Conservation (phyloP, 2,113 vertebrate species). For the Proteles cristata region DNA sequence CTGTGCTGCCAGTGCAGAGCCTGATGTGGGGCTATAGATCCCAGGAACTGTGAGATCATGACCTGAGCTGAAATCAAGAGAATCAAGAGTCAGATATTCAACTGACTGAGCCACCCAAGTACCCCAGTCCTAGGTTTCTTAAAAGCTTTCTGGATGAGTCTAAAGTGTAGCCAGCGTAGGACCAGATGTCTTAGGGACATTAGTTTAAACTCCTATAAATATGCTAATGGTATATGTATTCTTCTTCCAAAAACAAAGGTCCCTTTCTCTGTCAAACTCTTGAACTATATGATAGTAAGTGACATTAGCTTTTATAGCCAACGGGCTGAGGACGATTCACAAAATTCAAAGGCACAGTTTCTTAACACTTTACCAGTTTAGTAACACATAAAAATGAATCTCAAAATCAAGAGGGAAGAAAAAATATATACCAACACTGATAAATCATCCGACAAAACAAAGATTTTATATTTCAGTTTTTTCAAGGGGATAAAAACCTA, state of each 20-base stretch:
- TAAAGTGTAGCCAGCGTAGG: neutral
- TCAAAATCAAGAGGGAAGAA: constrained; percentile 12
- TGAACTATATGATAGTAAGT: constrained; percentile 61
- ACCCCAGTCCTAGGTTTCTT: neutral
- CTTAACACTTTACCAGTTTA: constrained; percentile 61
- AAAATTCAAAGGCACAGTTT: constrained; percentile 37
- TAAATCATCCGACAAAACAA: constrained; percentile 31
- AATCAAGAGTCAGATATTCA: no score
- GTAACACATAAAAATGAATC: constrained; percentile 59
- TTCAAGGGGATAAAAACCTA: constrained; percentile 60
- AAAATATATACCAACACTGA: constrained; percentile 33
- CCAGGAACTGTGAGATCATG: no score
- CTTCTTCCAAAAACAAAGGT: neutral
- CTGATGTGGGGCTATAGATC: no score
- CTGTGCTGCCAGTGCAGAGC: no score
- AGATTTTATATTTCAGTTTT: constrained; percentile 57
- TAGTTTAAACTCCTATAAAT: constrained; percentile 41
- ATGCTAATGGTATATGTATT: constrained; percentile 14
- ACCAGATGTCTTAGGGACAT: neutral
- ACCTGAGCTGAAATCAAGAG: no score
- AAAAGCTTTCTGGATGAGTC: constrained; percentile 1
- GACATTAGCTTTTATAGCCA: constrained; percentile 26
- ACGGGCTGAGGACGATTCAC: neutral
- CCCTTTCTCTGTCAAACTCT: constrained; percentile 48
- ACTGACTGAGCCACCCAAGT: no score